Percentiles rank a stretch among this genome's conserved stretches.
Evolutionary conservation across 2,888 invertebrate species (phyloP).

Genomic region (Sthenelais limicola): DNA sequence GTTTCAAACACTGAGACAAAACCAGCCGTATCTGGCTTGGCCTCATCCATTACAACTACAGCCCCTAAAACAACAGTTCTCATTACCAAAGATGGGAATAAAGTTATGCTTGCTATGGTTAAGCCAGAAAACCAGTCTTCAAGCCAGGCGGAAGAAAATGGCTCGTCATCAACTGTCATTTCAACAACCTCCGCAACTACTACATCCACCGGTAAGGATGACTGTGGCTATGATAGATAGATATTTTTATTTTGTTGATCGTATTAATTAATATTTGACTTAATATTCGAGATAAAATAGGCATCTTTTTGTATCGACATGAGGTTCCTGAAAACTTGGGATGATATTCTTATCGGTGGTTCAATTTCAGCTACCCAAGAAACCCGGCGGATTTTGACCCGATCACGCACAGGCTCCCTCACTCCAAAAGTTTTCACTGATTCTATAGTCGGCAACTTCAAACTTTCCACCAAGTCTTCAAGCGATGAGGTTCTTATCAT

Average conservation of each 20-base stretch:
- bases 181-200: slow-evolving; percentile 57
- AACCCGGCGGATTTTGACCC: slow-evolving; percentile 79
- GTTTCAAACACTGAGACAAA: neutral
- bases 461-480: slow-evolving; percentile 39
- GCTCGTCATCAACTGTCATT: slow-evolving; percentile 37
- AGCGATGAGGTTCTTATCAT: slow-evolving; percentile 68
- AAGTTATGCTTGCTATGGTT: slow-evolving; percentile 42
- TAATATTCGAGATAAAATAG: too few relatives aligned
- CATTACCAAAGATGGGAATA: slow-evolving; percentile 62
- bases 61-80: slow-evolving; percentile 62
- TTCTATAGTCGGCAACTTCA: slow-evolving; percentile 61
- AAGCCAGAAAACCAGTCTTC: neutral
- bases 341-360: neutral
- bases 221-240: neutral
- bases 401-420: slow-evolving; percentile 83
- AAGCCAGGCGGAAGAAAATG: neutral
- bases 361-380: slow-evolving; percentile 31
- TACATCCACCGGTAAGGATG: slow-evolving; percentile 42
- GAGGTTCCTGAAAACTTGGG: too few relatives aligned
- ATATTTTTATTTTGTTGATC: neutral
- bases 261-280: too few relatives aligned
- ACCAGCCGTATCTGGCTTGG: too few relatives aligned
- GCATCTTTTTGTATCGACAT: too few relatives aligned
- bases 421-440: slow-evolving; percentile 79
- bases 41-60: neutral